Conservation (phyloP, 2,797 vertebrate genomes). For the Sebastes taczanowskii region DNA sequence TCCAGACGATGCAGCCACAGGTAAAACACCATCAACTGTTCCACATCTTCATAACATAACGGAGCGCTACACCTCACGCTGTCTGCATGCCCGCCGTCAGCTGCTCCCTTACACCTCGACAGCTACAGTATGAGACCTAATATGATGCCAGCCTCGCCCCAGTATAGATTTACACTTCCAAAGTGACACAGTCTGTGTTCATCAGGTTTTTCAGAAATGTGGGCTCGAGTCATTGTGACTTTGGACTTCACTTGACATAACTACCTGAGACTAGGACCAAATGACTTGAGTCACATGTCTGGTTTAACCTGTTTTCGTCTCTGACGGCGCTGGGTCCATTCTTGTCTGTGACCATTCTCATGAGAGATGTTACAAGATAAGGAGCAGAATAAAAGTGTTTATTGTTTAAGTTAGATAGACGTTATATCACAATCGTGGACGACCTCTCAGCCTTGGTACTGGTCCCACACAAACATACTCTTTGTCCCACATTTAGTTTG, state of each 20-base stretch:
- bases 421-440: too few relatives aligned
- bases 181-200: not conserved
- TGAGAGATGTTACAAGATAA: too few relatives aligned
- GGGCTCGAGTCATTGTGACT: too few relatives aligned
- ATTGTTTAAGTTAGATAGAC: too few relatives aligned
- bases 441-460: too few relatives aligned
- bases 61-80: not conserved
- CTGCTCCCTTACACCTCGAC: not conserved
- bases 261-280: not conserved
- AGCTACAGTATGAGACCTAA: not conserved
- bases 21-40: conserved; percentile 79
- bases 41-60: not conserved
- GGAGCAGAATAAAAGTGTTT: too few relatives aligned
- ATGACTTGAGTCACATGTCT: not conserved
- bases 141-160: not conserved
- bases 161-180: not conserved
- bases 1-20: conserved; percentile 87
- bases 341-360: not conserved
- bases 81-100: not conserved
- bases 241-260: not conserved
- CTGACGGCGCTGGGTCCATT: not conserved
- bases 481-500: too few relatives aligned
- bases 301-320: not conserved
- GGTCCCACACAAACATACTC: too few relatives aligned
- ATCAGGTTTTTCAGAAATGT: not conserved